Conservation (phyloP, 2,797 vertebrate genomes). For the Spinus pinus region DNA sequence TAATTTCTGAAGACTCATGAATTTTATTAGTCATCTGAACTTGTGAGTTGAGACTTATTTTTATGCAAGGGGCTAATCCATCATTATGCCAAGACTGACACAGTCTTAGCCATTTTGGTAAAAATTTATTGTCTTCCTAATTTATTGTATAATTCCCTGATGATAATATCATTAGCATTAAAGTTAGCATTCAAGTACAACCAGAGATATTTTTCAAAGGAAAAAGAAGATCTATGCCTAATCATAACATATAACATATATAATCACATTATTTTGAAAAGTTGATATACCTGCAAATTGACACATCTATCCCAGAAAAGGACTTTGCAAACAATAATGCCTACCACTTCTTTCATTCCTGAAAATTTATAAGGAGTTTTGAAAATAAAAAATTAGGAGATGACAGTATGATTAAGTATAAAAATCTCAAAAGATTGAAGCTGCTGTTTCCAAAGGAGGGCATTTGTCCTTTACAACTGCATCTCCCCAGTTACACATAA, state of each 20-base stretch:
- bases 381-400: neutral
- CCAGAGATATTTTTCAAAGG: neutral
- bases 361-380: neutral
- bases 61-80: neutral
- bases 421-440: neutral
- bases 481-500: neutral
- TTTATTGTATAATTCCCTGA: neutral
- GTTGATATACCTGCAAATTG: neutral
- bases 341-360: neutral
- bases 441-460: neutral
- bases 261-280: neutral
- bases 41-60: neutral
- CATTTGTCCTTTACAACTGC: neutral
- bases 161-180: neutral
- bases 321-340: neutral
- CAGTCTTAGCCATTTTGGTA: neutral
- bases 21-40: neutral
- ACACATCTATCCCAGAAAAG: neutral
- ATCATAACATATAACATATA: neutral
- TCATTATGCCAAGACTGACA: constrained; percentile 33
- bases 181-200: constrained; percentile 12
- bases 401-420: neutral
- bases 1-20: neutral
- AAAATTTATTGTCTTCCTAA: neutral
- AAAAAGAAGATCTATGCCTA: neutral